phyloP scores from a whole-genome alignment of 2,797 vertebrate species.

The Periophthalmus magnuspinnatus region DNA sequence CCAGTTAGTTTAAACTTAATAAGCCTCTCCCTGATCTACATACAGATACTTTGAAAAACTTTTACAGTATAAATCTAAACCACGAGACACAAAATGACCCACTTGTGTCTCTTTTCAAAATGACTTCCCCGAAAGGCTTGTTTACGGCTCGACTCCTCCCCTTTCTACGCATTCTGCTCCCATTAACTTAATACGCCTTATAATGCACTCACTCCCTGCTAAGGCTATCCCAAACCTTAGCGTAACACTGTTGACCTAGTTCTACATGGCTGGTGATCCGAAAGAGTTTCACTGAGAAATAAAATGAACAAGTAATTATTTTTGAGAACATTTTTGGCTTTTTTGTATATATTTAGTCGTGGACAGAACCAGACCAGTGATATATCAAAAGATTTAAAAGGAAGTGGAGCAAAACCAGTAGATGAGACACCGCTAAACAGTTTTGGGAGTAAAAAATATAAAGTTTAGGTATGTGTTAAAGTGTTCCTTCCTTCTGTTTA shows the following conservation, averaged over 20 bases:
- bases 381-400: not conserved
- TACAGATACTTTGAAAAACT: too few relatives aligned
- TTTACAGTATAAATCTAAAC: not conserved
- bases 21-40: too few relatives aligned
- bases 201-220: slow-evolving; percentile 14
- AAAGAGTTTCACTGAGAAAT: slow-evolving; percentile 14
- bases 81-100: not conserved
- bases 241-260: slow-evolving; percentile 32
- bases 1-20: too few relatives aligned
- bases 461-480: not conserved
- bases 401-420: slow-evolving; percentile 26
- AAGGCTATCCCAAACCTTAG: slow-evolving; percentile 36
- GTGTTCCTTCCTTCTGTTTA: too few relatives aligned
- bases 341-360: slow-evolving; percentile 14
- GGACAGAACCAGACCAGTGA: slow-evolving; percentile 45
- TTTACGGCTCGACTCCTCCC: slow-evolving; percentile 20
- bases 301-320: not conserved
- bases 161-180: slow-evolving; percentile 5
- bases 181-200: slow-evolving; percentile 11
- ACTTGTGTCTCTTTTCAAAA: slow-evolving; percentile 31
- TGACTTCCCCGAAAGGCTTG: not conserved
- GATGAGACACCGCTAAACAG: not conserved
- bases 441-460: not conserved
- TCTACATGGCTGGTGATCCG: slow-evolving; percentile 9
- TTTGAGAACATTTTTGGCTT: not conserved